phyloP scores from a whole-genome alignment of 2,797 vertebrate species.

The Aeoliscus strigatus region DNA sequence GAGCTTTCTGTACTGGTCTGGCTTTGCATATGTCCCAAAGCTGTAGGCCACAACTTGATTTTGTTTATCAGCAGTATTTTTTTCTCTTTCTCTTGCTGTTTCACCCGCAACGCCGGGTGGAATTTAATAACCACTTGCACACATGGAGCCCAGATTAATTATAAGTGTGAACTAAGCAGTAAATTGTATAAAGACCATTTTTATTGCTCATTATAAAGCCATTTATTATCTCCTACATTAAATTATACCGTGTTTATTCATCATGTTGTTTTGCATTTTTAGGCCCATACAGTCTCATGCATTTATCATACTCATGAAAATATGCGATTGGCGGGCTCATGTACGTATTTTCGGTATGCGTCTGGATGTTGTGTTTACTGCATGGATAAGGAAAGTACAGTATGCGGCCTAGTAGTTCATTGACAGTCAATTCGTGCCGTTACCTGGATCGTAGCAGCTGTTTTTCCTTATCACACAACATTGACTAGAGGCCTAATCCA shows the following conservation, averaged over 20 bases:
- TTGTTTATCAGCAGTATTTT: slow-evolving; percentile 59
- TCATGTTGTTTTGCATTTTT: slow-evolving; percentile 57
- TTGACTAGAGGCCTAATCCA: slow-evolving; percentile 68
- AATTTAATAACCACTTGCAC: slow-evolving; percentile 65
- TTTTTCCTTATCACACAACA: slow-evolving; percentile 64
- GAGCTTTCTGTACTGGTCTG: slow-evolving; percentile 18
- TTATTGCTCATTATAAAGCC: slow-evolving; percentile 68
- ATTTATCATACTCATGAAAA: slow-evolving; percentile 46
- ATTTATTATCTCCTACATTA: slow-evolving; percentile 70
- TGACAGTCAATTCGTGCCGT: slow-evolving; percentile 54
- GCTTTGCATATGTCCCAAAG: slow-evolving; percentile 26
- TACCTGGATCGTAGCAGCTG: slow-evolving; percentile 61
- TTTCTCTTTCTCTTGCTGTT: slow-evolving; percentile 34
- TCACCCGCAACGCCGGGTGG: slow-evolving; percentile 41
- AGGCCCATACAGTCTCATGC: slow-evolving; percentile 48
- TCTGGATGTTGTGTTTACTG: slow-evolving; percentile 14
- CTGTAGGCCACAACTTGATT: slow-evolving; percentile 41
- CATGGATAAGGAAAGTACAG: slow-evolving; percentile 32
- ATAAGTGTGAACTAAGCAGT: slow-evolving; percentile 70
- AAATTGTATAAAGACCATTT: slow-evolving; percentile 68
- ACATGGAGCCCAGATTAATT: slow-evolving; percentile 70
- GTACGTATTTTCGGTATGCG: slow-evolving; percentile 16
- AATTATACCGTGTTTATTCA: slow-evolving; percentile 56
- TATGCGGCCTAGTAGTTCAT: slow-evolving; percentile 47
- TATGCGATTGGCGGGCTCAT: no score